Percentiles rank a stretch among this genome's conserved stretches.
phyloP scores from a whole-genome alignment of 2,113 vertebrate genomes.

The Casuarius casuarius region DNA sequence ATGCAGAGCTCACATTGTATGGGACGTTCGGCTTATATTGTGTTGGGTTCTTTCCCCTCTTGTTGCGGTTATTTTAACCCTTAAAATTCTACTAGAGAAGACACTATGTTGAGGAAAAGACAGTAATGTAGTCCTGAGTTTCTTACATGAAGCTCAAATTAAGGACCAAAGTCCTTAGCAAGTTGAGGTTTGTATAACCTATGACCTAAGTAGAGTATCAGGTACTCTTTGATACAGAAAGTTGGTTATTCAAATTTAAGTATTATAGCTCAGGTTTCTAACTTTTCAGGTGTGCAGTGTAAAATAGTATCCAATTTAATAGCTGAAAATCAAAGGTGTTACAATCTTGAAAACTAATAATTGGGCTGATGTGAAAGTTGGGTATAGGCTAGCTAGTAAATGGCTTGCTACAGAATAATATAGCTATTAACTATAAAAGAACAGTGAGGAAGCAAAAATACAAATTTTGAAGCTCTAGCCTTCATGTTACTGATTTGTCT shows the following conservation, averaged over 20 bases:
- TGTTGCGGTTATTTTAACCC: conserved; percentile 75
- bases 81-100: conserved; percentile 64
- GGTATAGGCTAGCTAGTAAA: conserved; percentile 10
- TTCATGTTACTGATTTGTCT: neutral
- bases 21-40: conserved; percentile 38
- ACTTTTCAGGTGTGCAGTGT: neutral
- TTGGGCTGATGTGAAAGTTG: conserved; percentile 24
- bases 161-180: neutral
- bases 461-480: neutral
- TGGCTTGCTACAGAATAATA: neutral
- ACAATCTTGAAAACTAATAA: conserved; percentile 38
- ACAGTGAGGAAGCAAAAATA: neutral
- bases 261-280: neutral
- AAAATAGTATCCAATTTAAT: conserved; percentile 16
- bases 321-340: conserved; percentile 34
- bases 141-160: conserved; percentile 39
- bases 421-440: neutral
- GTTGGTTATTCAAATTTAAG: conserved; percentile 7
- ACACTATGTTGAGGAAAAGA: neutral
- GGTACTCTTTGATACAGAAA: conserved; percentile 8
- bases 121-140: conserved; percentile 36
- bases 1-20: conserved; percentile 55
- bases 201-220: neutral
- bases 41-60: conserved; percentile 63
- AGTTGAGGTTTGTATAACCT: conserved; percentile 44